phyloP scores from a whole-genome alignment of 2,113 vertebrate species.

The Gavialis gangeticus region DNA sequence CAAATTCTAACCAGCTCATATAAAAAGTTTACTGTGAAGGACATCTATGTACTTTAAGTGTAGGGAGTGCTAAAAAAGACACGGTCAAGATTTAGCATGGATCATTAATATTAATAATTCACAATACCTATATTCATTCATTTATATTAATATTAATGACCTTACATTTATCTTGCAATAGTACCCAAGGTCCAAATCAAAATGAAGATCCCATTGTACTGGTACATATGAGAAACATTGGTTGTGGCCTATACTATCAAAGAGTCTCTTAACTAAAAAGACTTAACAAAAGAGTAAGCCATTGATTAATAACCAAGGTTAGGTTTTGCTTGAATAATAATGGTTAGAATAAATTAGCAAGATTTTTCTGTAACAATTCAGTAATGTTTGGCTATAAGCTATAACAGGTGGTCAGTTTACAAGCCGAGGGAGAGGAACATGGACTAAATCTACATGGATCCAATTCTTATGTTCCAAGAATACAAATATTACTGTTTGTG shows the following conservation, averaged over 20 bases:
- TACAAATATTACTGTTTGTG: too few relatives aligned
- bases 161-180: not conserved
- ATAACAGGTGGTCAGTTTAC: not conserved
- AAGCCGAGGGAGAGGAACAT: not conserved
- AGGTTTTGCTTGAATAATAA: not conserved
- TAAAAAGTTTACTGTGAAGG: conserved; percentile 25
- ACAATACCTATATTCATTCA: too few relatives aligned
- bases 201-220: not conserved
- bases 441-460: conserved; percentile 3
- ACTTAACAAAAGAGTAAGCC: not conserved
- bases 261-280: not conserved
- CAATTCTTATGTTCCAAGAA: too few relatives aligned
- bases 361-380: not conserved
- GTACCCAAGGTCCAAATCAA: not conserved
- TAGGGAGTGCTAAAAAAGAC: not conserved
- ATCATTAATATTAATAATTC: not conserved
- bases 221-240: not conserved
- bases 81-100: not conserved
- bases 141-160: not conserved
- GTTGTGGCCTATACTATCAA: not conserved
- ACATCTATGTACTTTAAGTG: not conserved
- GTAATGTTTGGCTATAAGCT: not conserved
- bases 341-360: not conserved
- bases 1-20: conserved; percentile 50
- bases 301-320: not conserved